Conservation (phyloP, 1,140 invertebrate genomes). For the Sycobia sp. region DNA sequence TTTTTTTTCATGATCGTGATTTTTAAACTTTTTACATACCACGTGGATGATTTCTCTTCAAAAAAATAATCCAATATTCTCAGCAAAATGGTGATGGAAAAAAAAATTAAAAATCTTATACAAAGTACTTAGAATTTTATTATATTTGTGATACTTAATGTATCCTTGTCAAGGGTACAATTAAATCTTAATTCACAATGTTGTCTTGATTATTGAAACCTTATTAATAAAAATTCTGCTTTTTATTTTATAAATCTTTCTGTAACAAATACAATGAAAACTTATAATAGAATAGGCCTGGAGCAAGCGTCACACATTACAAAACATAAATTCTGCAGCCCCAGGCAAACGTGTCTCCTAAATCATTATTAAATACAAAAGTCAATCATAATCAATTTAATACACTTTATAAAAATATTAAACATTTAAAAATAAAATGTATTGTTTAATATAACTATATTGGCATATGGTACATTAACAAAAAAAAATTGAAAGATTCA, state of each 20-base stretch:
- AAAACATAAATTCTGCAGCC: conserved; percentile 38
- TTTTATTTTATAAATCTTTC: conserved; percentile 10
- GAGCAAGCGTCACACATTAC: conserved; percentile 38
- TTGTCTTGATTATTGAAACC: conserved; percentile 4
- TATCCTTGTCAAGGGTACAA: conserved; percentile 56
- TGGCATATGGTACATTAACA: no score
- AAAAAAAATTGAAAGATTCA: no score
- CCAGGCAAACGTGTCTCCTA: conserved; percentile 47
- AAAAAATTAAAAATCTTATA: conserved; percentile 16
- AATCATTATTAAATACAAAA: conserved; percentile 26
- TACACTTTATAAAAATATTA: neutral
- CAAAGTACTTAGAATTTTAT: conserved; percentile 24
- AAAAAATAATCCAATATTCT: conserved; percentile 11
- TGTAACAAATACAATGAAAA: conserved; percentile 25
- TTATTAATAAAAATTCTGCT: conserved; percentile 13
- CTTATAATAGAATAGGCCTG: conserved; percentile 57
- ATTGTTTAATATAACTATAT: no score
- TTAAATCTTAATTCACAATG: conserved; percentile 31
- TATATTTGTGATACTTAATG: conserved; percentile 21
- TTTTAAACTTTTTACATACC: conserved; percentile 53
- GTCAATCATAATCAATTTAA: no score
- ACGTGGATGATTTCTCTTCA: conserved; percentile 34
- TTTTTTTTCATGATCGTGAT: conserved; percentile 11
- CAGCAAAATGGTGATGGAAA: conserved; percentile 11
- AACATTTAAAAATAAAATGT: conserved; percentile 2